Base-by-base conservation (phyloP, 2,113 vertebrate genomes). In the Climacteris rufus region DNA sequence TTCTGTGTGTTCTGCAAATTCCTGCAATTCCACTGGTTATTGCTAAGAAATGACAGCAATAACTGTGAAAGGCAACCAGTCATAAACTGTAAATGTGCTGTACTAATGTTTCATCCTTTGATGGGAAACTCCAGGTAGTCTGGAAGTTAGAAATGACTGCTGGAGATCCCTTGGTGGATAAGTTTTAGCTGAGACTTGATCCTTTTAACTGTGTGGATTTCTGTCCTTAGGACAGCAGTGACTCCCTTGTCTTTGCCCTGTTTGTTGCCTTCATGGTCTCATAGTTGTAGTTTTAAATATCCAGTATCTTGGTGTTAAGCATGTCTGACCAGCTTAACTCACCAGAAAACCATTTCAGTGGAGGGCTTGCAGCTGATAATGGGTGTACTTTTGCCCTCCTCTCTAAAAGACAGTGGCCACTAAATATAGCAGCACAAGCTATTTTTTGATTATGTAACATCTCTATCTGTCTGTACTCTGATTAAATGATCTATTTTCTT, bases 401-500 rank as follows among this genome's bases (percentile, higher is more conserved):
- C 57, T 7, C 65, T 78, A 50, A 37, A 80, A 93, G 56, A 50
- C 77, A 15, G 60, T 35, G 85, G 13, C 80, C 93, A 89, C 94
- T 78, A 92, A 95, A 91, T 95, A 90, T 53, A 96, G 96, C 89
- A 39, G 50, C 54, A 68, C 0, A 13, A 78, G 78, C 92, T 93
- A 23, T 57, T 83, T 69, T 69, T 39, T 83, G 83, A 71, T 96
- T 93, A 93, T 80, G 69, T 93, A 95, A 96, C 83, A 52, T 83
- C 93, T 96, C 85, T 95, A 10, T 91, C 83, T 88, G 54, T 63
- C 96, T 78, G 65, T 59, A 59, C 76, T 72, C 82, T 94, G 93
- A 95, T 92, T 94, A 95, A 97, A 86, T 90, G 95, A 96, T 96
- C 96, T 95, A 61, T 95, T 96, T 94, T 94, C 90, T 90, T 94